These are phyloP conservation scores for Oreochromis niloticus DNA, from an alignment of 2,113 vertebrate species.

Conservation along the genomic window DNA sequence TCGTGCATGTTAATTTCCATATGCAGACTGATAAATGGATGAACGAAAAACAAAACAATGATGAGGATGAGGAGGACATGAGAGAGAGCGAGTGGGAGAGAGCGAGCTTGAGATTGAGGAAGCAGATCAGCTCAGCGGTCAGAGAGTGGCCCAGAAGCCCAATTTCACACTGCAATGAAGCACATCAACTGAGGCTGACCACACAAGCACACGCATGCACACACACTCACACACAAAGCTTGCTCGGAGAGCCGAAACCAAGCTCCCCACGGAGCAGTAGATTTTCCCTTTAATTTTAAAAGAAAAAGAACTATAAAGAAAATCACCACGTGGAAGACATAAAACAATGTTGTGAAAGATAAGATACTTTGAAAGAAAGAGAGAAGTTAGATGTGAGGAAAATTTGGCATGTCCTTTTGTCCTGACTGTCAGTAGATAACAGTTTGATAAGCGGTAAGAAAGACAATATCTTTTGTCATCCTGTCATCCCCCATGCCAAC, in stretches of 20 bases:
- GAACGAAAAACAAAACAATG: background rate
- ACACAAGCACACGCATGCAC: slow-evolving; percentile 6
- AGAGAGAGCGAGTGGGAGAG: background rate
- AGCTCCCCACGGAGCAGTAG: slow-evolving; percentile 4
- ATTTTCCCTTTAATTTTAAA: slow-evolving; percentile 30
- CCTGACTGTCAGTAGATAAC: background rate
- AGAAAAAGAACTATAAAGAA: background rate
- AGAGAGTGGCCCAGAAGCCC: slow-evolving; percentile 56
- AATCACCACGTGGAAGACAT: background rate
- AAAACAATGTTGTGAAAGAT: background rate
- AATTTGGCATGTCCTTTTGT: background rate
- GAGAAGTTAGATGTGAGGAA: background rate
- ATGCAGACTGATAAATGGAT: background rate
- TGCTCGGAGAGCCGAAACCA: background rate
- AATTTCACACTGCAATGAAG: slow-evolving; percentile 75
- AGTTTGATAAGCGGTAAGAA: background rate
- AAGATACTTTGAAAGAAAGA: background rate
- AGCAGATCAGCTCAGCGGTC: slow-evolving; percentile 49
- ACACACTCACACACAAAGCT: background rate
- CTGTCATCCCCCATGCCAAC: background rate
- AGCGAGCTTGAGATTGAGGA: background rate
- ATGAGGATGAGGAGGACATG: background rate
- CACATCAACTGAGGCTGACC: slow-evolving; percentile 56
- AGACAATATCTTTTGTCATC: background rate
- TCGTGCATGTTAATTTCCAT: background rate